Percentiles rank a stretch among this genome's conserved stretches.
phyloP scores from a whole-genome alignment of 2,888 invertebrate species.

The Melanotus villosus region DNA sequence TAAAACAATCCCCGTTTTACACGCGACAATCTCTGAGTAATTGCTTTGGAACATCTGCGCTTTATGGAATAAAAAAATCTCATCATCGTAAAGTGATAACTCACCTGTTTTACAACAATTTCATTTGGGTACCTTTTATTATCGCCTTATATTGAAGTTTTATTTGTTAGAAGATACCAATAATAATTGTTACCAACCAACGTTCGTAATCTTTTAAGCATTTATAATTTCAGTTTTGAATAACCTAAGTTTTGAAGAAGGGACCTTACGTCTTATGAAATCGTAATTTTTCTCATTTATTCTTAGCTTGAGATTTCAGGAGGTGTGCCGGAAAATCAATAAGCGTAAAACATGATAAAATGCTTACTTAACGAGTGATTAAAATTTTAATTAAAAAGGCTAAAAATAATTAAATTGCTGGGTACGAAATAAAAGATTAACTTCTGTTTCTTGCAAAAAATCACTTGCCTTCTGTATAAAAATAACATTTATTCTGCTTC shows the following conservation, averaged over 20 bases:
- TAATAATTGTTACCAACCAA: no score
- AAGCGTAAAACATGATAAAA: not conserved
- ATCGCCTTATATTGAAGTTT: no score
- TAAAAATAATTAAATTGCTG: slow-evolving; percentile 17
- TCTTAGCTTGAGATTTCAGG: not conserved
- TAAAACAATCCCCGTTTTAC: slow-evolving; percentile 21
- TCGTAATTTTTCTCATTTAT: not conserved
- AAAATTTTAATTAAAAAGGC: slow-evolving; percentile 36
- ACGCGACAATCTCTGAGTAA: slow-evolving; percentile 24
- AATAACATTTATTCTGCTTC: no score
- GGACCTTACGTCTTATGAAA: no score
- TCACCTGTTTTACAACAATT: not conserved
- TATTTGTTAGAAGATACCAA: no score
- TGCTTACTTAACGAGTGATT: not conserved
- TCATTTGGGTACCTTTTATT: not conserved
- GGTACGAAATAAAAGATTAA: not conserved
- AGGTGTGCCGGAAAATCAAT: not conserved
- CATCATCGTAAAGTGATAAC: slow-evolving; percentile 4
- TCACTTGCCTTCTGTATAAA: no score
- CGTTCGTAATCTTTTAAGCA: no score
- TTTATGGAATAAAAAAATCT: slow-evolving; percentile 14
- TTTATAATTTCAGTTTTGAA: no score
- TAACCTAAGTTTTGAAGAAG: no score
- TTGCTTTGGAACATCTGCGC: slow-evolving; percentile 21
- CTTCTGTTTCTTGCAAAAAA: no score